These are phyloP conservation scores for Peucedramus taeniatus DNA, from an alignment of 2,113 vertebrate species.

Conservation along the genomic window DNA sequence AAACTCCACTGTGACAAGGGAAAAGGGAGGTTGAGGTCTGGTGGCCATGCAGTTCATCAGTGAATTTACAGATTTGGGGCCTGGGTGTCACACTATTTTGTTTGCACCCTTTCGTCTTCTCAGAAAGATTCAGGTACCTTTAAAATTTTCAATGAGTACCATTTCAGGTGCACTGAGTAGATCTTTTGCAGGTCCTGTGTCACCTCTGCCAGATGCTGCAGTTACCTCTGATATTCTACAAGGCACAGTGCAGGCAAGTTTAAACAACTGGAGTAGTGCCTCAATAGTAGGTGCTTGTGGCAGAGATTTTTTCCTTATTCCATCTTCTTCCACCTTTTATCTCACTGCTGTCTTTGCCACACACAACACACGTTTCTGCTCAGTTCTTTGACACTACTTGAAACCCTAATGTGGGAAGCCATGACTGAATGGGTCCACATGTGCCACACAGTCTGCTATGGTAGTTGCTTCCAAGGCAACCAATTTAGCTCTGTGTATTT, in stretches of 20 bases:
- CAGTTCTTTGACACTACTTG: not conserved
- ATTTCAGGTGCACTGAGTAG: not conserved
- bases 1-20: not conserved
- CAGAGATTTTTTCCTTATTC: not conserved
- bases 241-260: not conserved
- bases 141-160: not conserved
- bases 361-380: accelerated
- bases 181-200: not conserved
- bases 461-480: not conserved
- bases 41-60: not conserved
- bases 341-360: not conserved
- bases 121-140: not conserved
- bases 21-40: not conserved
- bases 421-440: not conserved
- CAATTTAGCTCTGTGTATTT: not conserved
- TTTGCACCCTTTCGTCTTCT: not conserved
- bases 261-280: not conserved
- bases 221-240: not conserved
- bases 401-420: not conserved
- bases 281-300: not conserved
- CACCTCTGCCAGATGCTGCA: not conserved
- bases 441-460: not conserved
- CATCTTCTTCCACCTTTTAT: not conserved
- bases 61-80: not conserved
- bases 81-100: not conserved